Percentiles rank a stretch among this genome's conserved stretches.
Evolutionary conservation across 2,888 invertebrate genomes (phyloP).

Genomic region (Dexiosoma caninum): DNA sequence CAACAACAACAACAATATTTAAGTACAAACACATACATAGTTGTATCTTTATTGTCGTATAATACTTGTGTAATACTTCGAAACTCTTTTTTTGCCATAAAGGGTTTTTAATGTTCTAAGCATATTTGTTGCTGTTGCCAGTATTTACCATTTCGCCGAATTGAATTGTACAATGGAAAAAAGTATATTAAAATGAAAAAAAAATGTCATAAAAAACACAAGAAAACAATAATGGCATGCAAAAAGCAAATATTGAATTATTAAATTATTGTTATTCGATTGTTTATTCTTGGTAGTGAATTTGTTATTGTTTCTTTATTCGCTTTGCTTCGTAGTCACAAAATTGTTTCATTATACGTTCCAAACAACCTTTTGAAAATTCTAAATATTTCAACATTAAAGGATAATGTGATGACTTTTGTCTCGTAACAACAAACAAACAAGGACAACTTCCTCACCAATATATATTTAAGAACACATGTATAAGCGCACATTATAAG

Average conservation of each 20-base stretch:
- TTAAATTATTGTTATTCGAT: slow-evolving; percentile 64
- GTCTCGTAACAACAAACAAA: slow-evolving; percentile 29
- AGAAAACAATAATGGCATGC: slow-evolving; percentile 54
- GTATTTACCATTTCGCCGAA: slow-evolving; percentile 39
- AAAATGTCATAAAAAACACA: slow-evolving; percentile 28
- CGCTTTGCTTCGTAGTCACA: slow-evolving; percentile 4
- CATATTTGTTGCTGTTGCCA: neutral
- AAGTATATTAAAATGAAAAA: slow-evolving; percentile 29
- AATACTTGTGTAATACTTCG: neutral
- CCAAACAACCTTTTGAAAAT: slow-evolving; percentile 30
- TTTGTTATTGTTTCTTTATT: slow-evolving; percentile 20
- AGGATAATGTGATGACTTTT: slow-evolving; percentile 59
- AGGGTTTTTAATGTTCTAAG: slow-evolving; percentile 44
- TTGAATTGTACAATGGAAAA: slow-evolving; percentile 14
- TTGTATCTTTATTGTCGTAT: neutral
- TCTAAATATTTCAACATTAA: slow-evolving; percentile 51
- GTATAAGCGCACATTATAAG: slow-evolving; percentile 38
- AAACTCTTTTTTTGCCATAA: slow-evolving; percentile 36
- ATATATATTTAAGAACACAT: neutral
- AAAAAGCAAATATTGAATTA: slow-evolving; percentile 62
- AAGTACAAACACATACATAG: neutral
- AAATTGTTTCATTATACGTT: slow-evolving; percentile 40
- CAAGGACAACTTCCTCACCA: slow-evolving; percentile 10
- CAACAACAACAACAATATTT: slow-evolving; percentile 48
- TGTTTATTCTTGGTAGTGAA: slow-evolving; percentile 50